phyloP scores from a whole-genome alignment of 2,888 invertebrate genomes.

The Poecilobothrus nobilitatus region DNA sequence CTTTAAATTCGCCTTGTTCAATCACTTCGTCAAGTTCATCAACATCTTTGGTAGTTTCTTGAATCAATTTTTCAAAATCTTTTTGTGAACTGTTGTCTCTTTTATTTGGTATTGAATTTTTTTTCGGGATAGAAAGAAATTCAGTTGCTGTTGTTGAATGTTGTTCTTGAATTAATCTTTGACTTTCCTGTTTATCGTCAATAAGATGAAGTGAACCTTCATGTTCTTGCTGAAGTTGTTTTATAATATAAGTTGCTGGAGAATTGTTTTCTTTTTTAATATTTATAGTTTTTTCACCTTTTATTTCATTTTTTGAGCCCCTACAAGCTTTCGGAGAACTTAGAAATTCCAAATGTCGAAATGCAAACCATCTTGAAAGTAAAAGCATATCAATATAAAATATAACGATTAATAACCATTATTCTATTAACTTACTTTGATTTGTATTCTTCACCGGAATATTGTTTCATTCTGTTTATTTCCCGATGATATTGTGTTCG shows the following conservation, averaged over 20 bases:
- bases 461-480: constrained; percentile 49
- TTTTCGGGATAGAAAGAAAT: constrained; percentile 27
- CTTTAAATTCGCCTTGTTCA: constrained; percentile 23
- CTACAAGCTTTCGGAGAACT: constrained; percentile 48
- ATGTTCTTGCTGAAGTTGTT: constrained; percentile 19
- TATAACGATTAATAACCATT: background rate
- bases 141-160: constrained; percentile 29
- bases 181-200: constrained; percentile 8
- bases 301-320: constrained; percentile 33
- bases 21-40: constrained; percentile 34
- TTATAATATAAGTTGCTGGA: background rate
- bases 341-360: constrained; percentile 51
- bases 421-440: constrained; percentile 35
- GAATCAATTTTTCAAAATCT: constrained; percentile 40
- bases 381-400: background rate
- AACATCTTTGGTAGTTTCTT: constrained; percentile 43
- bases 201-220: constrained; percentile 15
- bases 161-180: constrained; percentile 13
- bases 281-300: constrained; percentile 24
- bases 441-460: constrained; percentile 46
- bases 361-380: constrained; percentile 45
- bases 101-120: constrained; percentile 22
- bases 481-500: constrained; percentile 55
- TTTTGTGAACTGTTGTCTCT: constrained; percentile 30
- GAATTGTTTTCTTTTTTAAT: constrained; percentile 20